Conservation (phyloP, 2,888 invertebrate genomes). For the Eurytoma adleriae region DNA sequence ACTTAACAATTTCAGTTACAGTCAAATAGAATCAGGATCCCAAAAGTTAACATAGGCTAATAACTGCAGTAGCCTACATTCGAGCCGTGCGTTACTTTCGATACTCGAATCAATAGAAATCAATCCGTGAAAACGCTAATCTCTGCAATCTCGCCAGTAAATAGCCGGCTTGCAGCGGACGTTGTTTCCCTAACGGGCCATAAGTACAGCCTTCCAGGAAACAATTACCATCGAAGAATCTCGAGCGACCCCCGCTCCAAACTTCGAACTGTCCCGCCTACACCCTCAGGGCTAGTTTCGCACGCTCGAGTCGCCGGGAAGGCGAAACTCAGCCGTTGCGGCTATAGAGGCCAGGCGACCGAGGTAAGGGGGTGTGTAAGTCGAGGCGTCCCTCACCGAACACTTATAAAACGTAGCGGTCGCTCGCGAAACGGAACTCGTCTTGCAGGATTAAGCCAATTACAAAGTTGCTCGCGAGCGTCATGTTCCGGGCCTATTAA, state of each 20-base stretch:
- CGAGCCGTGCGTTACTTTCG: background rate
- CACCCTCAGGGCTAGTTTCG: too few species aligned
- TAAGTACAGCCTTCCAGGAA: background rate
- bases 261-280: too few species aligned
- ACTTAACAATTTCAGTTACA: too few species aligned
- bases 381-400: slow-evolving; percentile 9
- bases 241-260: background rate
- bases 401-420: background rate
- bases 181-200: background rate
- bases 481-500: slow-evolving; percentile 31
- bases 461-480: slow-evolving; percentile 28
- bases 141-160: slow-evolving; percentile 9
- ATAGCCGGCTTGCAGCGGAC: background rate
- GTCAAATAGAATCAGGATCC: too few species aligned
- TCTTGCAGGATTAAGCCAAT: slow-evolving; percentile 36
- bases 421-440: slow-evolving; percentile 20
- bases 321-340: too few species aligned
- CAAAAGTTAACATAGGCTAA: too few species aligned
- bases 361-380: slow-evolving; percentile 14
- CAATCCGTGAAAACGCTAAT: background rate
- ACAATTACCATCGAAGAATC: slow-evolving; percentile 11
- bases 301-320: too few species aligned
- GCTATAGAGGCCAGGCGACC: too few species aligned
- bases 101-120: background rate
- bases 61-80: background rate